Percentiles rank a stretch among this genome's conserved stretches.
Evolutionary conservation across 2,797 vertebrate species (phyloP).

Genomic region (Chromobotia macracanthus): DNA sequence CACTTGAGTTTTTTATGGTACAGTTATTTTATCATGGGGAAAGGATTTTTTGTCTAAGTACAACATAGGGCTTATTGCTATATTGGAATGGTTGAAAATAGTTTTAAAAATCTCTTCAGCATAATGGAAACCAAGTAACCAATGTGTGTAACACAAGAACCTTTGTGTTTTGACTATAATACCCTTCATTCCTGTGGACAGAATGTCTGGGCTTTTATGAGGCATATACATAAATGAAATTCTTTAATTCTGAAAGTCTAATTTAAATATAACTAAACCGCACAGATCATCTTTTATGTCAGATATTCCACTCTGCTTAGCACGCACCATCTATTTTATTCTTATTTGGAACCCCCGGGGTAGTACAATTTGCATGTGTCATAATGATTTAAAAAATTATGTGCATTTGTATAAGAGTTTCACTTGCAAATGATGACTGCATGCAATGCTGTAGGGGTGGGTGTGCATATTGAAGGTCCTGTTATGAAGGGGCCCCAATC

Average conservation of each 20-base stretch:
- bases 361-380: neutral
- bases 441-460: neutral
- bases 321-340: neutral
- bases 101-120: too few relatives aligned
- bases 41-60: too few relatives aligned
- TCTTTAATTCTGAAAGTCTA: neutral
- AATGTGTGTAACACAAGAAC: too few relatives aligned
- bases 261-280: neutral
- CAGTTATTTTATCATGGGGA: too few relatives aligned
- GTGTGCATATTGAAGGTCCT: neutral
- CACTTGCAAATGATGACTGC: neutral
- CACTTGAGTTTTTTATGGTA: too few relatives aligned
- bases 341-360: neutral
- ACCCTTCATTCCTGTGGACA: neutral
- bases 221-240: neutral
- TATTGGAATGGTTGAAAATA: too few relatives aligned
- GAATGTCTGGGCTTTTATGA: neutral
- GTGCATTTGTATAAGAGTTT: neutral
- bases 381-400: neutral
- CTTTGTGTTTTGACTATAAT: too few relatives aligned
- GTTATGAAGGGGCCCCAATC: neutral
- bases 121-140: too few relatives aligned
- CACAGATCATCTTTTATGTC: neutral
- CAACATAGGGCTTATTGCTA: too few relatives aligned
- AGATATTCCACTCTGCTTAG: neutral